A percentile compares a stretch with the other conserved stretches of the same genome.
phyloP scores from a whole-genome alignment of 2,113 vertebrate genomes.

The Prochilodus magdalenae region DNA sequence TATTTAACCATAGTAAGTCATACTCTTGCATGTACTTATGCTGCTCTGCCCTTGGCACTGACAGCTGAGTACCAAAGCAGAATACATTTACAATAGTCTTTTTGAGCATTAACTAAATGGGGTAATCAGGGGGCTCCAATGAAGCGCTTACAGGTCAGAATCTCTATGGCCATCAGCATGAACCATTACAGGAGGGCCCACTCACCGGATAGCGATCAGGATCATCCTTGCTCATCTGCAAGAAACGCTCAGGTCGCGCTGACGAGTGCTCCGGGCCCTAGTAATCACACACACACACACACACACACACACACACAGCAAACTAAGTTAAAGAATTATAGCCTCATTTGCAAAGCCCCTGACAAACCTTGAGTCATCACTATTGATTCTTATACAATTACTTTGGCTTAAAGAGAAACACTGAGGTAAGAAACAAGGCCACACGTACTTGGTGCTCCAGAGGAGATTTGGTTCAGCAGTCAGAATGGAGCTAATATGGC shows the following conservation, averaged over 20 bases:
- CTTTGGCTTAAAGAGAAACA: slow-evolving; percentile 22
- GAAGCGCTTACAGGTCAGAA: slow-evolving; percentile 35
- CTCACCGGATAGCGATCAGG: slow-evolving; percentile 88
- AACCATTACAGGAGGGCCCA: slow-evolving; percentile 41
- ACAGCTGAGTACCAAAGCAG: slow-evolving; percentile 48
- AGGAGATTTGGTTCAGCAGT: slow-evolving; percentile 32
- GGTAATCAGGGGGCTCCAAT: slow-evolving; percentile 50
- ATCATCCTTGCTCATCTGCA: slow-evolving; percentile 95
- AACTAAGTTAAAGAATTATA: slow-evolving; percentile 43
- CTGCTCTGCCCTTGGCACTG: slow-evolving; percentile 33
- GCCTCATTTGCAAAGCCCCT: slow-evolving; percentile 43
- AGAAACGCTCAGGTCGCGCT: slow-evolving; percentile 87
- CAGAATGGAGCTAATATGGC: slow-evolving; percentile 5
- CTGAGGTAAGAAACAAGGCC: slow-evolving; percentile 1
- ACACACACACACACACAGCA: slow-evolving; percentile 17
- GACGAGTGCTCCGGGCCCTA: slow-evolving; percentile 93
- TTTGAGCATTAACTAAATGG: slow-evolving; percentile 56
- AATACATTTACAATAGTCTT: slow-evolving; percentile 57
- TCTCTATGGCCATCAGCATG: slow-evolving; percentile 36
- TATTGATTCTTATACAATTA: slow-evolving; percentile 49
- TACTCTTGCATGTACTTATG: slow-evolving; percentile 13
- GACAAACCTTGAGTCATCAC: slow-evolving; percentile 50
- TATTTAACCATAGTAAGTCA: neutral
- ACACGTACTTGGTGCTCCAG: slow-evolving; percentile 12
- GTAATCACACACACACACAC: slow-evolving; percentile 19